A percentile compares a stretch with the other conserved stretches of the same genome.
These are phyloP conservation scores for Apostichopus californicus DNA, from an alignment of 35 echinoderm and acorn worm species.

Conservation along the genomic window DNA sequence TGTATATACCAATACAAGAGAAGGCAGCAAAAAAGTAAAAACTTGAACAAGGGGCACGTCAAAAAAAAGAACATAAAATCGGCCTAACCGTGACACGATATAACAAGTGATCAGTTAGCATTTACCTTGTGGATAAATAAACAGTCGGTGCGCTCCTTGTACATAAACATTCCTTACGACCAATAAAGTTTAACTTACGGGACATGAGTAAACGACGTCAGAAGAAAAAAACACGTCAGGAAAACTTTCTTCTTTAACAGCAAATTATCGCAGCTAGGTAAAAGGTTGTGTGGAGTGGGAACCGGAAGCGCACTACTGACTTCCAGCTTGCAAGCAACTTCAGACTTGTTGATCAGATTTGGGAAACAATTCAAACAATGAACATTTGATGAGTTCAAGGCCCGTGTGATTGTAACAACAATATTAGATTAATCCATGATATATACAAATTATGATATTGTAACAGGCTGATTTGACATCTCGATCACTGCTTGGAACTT, in stretches of 20 bases:
- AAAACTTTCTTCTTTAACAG: not conserved
- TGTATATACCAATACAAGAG: too few species aligned
- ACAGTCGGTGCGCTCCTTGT: not conserved
- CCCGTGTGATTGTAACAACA: not conserved
- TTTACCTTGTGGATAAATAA: not conserved
- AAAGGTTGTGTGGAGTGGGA: not conserved
- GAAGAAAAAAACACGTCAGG: not conserved
- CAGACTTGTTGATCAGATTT: not conserved
- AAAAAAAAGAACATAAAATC: not conserved
- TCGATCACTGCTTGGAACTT: too few species aligned
- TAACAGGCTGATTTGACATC: not conserved
- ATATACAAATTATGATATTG: not conserved
- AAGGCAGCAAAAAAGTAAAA: not conserved
- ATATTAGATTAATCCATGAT: not conserved
- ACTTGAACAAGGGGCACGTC: not conserved
- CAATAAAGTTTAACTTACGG: conserved; percentile 16
- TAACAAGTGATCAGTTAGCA: not conserved
- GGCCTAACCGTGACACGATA: too few species aligned
- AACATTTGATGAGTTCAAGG: not conserved
- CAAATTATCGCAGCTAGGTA: not conserved
- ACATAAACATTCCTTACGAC: conserved; percentile 10
- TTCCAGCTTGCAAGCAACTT: not conserved
- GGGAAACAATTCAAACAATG: conserved; percentile 9
- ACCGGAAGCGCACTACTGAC: not conserved
- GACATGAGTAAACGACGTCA: not conserved